Evolutionary conservation across 2,113 vertebrate genomes (phyloP).

Genomic region (Heloderma charlesbogerti): DNA sequence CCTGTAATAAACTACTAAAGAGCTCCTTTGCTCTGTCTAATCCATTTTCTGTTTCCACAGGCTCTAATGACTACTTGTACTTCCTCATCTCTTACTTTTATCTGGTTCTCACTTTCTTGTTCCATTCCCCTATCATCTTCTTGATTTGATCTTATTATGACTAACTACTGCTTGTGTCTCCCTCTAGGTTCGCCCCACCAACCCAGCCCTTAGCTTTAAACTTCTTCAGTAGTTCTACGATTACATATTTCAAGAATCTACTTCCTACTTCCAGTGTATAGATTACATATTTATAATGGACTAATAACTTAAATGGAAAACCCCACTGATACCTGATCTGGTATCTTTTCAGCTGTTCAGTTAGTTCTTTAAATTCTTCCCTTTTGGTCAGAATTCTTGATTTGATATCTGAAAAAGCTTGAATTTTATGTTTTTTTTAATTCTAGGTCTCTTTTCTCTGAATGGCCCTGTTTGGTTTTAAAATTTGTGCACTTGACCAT

Average conservation of each 20-base stretch:
- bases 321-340: not conserved
- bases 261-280: not conserved
- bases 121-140: not conserved
- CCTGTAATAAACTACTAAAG: no score
- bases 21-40: no score
- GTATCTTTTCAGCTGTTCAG: not conserved
- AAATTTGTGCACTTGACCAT: no score
- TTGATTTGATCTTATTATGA: not conserved
- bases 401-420: no score
- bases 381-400: not conserved
- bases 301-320: not conserved
- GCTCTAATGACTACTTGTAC: no score
- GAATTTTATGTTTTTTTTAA: no score
- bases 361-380: not conserved
- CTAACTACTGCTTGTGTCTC: not conserved
- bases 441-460: no score
- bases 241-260: not conserved
- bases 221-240: not conserved
- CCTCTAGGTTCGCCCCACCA: not conserved
- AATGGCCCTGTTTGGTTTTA: no score
- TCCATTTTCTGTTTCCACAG: no score
- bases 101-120: no score
- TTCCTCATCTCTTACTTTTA: no score
- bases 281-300: not conserved
- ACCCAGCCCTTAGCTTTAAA: no score